phyloP scores from a whole-genome alignment of 2,113 vertebrate species.

The Caracal caracal region DNA sequence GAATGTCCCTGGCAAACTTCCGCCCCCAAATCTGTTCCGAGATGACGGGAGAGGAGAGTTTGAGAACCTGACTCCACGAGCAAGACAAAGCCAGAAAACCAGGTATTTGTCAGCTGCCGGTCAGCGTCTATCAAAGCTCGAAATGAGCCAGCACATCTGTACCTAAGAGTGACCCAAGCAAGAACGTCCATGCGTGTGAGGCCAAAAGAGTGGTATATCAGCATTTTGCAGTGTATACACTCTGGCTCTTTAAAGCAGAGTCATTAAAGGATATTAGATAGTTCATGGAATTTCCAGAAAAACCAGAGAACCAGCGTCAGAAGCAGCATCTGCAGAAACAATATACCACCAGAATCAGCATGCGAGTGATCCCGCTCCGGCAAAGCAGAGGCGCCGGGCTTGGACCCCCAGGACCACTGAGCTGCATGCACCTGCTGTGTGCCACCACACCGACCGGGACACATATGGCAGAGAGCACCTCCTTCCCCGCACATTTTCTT shows the following conservation, averaged over 20 bases:
- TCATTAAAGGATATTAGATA: not conserved
- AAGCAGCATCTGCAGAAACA: not conserved
- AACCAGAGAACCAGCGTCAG: not conserved
- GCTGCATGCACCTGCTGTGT: not conserved
- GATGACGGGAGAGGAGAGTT: not conserved
- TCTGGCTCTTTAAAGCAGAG: not conserved
- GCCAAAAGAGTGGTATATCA: not conserved
- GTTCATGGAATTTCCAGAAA: not conserved
- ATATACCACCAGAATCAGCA: not conserved
- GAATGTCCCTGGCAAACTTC: not conserved
- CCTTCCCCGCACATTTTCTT: not conserved
- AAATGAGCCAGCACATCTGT: not conserved
- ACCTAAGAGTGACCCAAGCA: not conserved
- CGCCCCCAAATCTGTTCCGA: not conserved
- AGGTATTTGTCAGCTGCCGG: not conserved
- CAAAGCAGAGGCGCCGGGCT: rapidly evolving
- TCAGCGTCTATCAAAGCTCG: not conserved
- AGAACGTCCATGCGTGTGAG: not conserved
- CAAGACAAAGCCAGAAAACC: not conserved
- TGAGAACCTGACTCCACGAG: not conserved
- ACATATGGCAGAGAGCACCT: not conserved
- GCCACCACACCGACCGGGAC: not conserved
- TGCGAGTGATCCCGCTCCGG: not conserved
- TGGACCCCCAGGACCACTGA: not conserved
- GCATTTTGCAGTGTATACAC: not conserved